These are phyloP conservation scores for Urophycis tenuis DNA, from an alignment of 2,797 vertebrate species.

Conservation along the genomic window DNA sequence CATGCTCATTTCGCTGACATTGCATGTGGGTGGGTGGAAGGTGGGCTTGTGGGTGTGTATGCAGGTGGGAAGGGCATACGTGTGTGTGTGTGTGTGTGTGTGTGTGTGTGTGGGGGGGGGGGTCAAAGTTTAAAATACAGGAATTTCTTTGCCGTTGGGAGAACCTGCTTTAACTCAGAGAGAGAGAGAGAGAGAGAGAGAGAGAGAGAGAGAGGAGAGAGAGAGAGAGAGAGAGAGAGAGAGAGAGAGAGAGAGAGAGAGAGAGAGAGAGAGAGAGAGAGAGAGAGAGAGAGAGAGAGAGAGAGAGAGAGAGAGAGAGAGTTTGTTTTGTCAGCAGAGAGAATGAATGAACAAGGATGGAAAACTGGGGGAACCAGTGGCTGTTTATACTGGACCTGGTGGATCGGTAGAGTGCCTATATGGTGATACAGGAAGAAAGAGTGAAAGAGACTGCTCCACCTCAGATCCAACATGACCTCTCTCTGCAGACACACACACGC, in stretches of 20 bases:
- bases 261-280: background rate
- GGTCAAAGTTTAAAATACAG: conserved; percentile 9
- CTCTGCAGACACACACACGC: conserved; percentile 1
- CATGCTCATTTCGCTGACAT: background rate
- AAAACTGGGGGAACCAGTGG: no score
- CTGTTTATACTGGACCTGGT: no score
- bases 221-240: no score
- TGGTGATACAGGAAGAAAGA: no score
- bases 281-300: no score
- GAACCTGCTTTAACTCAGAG: conserved; percentile 42
- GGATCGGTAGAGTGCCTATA: background rate
- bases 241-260: background rate
- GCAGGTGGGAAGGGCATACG: no score
- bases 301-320: no score
- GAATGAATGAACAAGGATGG: no score
- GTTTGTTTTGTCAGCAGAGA: no score
- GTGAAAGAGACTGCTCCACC: background rate
- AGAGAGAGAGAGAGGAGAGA: conserved; percentile 1
- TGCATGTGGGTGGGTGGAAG: no score
- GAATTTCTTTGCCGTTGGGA: conserved; percentile 21
- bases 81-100: background rate
- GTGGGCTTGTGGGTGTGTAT: no score
- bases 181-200: background rate
- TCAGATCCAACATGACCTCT: background rate
- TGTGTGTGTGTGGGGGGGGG: conserved; percentile 1